Conservation (phyloP, 2,888 invertebrate genomes). For the Galeruca laticollis region DNA sequence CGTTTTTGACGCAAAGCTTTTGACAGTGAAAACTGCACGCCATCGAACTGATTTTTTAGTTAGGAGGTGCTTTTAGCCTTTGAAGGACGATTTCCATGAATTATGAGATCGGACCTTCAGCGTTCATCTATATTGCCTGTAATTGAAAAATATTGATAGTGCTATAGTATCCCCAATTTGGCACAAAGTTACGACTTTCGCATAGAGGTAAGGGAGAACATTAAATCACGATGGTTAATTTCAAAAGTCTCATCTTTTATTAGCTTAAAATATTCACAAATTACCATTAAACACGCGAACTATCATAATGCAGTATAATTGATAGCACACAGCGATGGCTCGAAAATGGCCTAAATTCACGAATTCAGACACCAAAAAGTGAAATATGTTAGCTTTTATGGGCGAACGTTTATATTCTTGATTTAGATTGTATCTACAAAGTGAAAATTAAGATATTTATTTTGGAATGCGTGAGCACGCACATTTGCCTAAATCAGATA, state of each 20-base stretch:
- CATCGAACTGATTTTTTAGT: no score
- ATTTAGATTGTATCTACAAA: slow-evolving; percentile 11
- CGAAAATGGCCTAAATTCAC: slow-evolving; percentile 7
- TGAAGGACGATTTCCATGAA: no score
- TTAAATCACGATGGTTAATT: slow-evolving; percentile 36
- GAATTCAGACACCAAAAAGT: slow-evolving; percentile 9
- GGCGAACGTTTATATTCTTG: background rate
- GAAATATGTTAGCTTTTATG: background rate
- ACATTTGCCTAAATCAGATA: no score
- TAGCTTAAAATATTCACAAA: slow-evolving; percentile 38
- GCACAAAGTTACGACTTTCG: background rate
- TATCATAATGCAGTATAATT: slow-evolving; percentile 43
- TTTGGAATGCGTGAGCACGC: slow-evolving; percentile 2
- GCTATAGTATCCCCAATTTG: background rate
- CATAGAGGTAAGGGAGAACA: slow-evolving; percentile 3
- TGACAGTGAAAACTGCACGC: no score
- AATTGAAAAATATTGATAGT: background rate
- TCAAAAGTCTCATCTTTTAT: slow-evolving; percentile 37
- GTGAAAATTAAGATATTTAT: slow-evolving; percentile 8
- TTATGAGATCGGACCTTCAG: no score
- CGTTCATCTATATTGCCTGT: no score
- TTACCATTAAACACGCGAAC: slow-evolving; percentile 36
- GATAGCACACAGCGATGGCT: slow-evolving; percentile 25
- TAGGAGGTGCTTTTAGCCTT: no score
- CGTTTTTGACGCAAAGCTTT: no score